A percentile compares a stretch with the other conserved stretches of the same genome.
These are phyloP conservation scores for Corythornis vintsioides DNA, from an alignment of 2,113 vertebrate genomes.

Conservation along the genomic window DNA sequence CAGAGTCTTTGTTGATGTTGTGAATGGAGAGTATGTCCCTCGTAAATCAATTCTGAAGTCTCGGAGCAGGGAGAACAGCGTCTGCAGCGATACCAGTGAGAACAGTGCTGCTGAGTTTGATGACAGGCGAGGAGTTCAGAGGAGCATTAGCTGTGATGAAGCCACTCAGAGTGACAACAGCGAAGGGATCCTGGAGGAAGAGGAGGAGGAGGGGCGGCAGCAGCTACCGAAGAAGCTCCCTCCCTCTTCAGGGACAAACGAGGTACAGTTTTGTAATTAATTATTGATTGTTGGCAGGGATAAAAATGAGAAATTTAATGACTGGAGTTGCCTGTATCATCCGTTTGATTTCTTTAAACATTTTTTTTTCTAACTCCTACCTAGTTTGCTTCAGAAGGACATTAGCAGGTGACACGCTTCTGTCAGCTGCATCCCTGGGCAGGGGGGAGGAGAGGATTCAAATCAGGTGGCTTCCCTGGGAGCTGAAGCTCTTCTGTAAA, in stretches of 20 bases:
- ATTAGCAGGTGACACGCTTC: background rate
- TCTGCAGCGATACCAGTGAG: constrained; percentile 92
- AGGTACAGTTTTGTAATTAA: constrained; percentile 69
- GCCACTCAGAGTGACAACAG: constrained; percentile 81
- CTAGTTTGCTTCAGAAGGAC: background rate
- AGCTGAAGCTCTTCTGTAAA: background rate
- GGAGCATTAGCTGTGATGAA: constrained; percentile 81
- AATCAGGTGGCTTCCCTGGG: background rate
- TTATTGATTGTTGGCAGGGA: constrained; percentile 45
- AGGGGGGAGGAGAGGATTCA: background rate
- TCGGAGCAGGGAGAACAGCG: constrained; percentile 96
- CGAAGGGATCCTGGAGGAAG: constrained; percentile 82
- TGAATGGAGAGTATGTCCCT: constrained; percentile 90
- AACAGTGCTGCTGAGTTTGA: constrained; percentile 86
- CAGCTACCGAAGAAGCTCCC: constrained; percentile 58
- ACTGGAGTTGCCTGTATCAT: constrained; percentile 8
- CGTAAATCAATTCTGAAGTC: constrained; percentile 98
- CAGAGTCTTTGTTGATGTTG: constrained; percentile 95
- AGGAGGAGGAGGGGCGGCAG: constrained; percentile 77
- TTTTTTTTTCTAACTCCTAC: constrained; percentile 10
- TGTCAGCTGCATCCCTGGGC: background rate
- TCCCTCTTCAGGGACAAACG: constrained; percentile 63
- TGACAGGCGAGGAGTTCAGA: constrained; percentile 81
- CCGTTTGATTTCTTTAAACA: constrained; percentile 32
- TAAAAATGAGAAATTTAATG: constrained; percentile 27